Conservation (phyloP, 2,888 invertebrate genomes). For the Sphinx pinastri region DNA sequence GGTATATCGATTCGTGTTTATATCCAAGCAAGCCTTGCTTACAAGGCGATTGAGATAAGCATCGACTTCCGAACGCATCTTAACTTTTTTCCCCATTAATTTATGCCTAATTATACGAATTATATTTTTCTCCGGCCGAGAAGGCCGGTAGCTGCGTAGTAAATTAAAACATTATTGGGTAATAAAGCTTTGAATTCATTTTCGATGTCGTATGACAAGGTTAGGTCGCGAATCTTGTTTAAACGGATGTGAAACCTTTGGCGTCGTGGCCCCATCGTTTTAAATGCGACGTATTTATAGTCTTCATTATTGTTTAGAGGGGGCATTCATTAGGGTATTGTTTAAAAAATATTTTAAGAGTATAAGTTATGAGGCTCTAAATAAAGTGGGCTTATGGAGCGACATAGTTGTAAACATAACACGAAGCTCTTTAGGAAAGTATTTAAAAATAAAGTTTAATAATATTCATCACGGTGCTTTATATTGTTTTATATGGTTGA, state of each 20-base stretch:
- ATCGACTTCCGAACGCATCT: conserved; percentile 62
- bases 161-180: conserved; percentile 46
- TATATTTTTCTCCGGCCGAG: conserved; percentile 42
- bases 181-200: conserved; percentile 43
- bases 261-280: too few relatives aligned
- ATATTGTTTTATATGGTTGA: too few relatives aligned
- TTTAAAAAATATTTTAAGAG: too few relatives aligned
- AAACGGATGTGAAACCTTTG: conserved; percentile 9
- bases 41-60: conserved; percentile 60
- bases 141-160: conserved; percentile 53
- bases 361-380: too few relatives aligned
- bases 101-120: conserved; percentile 51
- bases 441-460: too few relatives aligned
- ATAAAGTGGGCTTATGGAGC: too few relatives aligned
- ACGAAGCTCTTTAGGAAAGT: too few relatives aligned
- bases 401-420: too few relatives aligned
- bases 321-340: too few relatives aligned
- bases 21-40: conserved; percentile 55
- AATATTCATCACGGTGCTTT: too few relatives aligned
- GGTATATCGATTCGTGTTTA: conserved; percentile 42
- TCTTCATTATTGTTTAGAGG: too few relatives aligned
- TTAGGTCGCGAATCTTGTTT: conserved; percentile 32
- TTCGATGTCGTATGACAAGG: conserved; percentile 44
- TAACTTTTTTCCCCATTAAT: conserved; percentile 45
- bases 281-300: too few relatives aligned